Evolutionary conservation across 2,888 invertebrate species (phyloP).

Genomic region (Nymphalis urticae): DNA sequence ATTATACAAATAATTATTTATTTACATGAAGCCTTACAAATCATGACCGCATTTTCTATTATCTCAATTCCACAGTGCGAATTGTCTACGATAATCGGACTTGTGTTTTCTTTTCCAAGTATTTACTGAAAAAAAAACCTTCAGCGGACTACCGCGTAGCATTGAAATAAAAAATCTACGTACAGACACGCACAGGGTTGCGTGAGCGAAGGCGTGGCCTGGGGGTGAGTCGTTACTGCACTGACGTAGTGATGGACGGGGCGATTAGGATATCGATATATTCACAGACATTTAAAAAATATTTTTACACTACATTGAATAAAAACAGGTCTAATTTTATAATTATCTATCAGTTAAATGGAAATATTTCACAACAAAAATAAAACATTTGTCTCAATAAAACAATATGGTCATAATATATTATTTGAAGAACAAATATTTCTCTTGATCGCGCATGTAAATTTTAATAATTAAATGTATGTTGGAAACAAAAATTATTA

Average conservation of each 20-base stretch:
- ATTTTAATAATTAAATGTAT: no score
- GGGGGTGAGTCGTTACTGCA: constrained; percentile 63
- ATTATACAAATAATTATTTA: no score
- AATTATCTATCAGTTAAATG: no score
- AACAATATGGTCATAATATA: no score
- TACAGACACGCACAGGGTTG: constrained; percentile 38
- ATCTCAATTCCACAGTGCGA: no score
- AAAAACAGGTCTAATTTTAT: background rate
- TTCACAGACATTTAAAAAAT: constrained; percentile 3
- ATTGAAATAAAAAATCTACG: constrained; percentile 18
- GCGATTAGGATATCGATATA: constrained; percentile 42
- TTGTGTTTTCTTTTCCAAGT: constrained; percentile 3
- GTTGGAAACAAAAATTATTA: no score
- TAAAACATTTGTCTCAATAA: background rate
- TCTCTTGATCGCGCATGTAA: no score
- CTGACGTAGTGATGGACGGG: constrained; percentile 51
- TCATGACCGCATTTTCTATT: no score
- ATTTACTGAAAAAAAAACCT: constrained; percentile 9
- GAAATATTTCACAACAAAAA: no score
- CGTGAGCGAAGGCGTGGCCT: constrained; percentile 43
- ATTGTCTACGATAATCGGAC: no score
- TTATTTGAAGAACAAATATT: no score
- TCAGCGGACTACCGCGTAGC: constrained; percentile 19
- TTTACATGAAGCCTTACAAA: no score
- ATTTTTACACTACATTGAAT: background rate